A percentile compares a stretch with the other conserved stretches of the same genome.
These are phyloP conservation scores for Bradypodion pumilum DNA, from an alignment of 2,797 vertebrate species.

Conservation along the genomic window DNA sequence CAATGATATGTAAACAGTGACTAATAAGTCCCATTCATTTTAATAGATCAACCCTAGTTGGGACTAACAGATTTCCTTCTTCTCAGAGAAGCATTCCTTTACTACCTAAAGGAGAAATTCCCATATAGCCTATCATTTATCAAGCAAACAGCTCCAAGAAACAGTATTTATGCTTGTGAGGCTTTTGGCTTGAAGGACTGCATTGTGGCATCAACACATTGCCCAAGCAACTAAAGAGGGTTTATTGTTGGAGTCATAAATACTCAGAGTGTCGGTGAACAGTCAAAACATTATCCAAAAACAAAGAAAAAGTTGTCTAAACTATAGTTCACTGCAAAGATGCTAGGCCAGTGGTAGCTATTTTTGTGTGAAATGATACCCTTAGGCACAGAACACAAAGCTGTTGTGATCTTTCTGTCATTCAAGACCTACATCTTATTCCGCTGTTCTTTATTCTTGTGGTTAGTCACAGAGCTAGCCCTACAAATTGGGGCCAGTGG, in stretches of 20 bases:
- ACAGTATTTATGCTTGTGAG: neutral
- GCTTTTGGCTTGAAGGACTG: neutral
- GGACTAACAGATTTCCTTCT: neutral
- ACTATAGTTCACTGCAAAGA: neutral
- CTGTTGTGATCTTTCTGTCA: neutral
- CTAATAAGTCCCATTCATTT: too few species aligned
- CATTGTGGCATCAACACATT: neutral
- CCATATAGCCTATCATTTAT: neutral
- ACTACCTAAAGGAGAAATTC: constrained; percentile 6
- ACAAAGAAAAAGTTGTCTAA: fast-evolving
- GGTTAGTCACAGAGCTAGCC: neutral
- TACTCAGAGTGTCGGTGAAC: neutral
- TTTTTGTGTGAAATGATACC: neutral
- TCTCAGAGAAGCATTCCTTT: neutral
- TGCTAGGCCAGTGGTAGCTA: neutral
- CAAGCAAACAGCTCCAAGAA: neutral
- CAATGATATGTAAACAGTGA: too few species aligned
- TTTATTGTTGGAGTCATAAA: neutral
- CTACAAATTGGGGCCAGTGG: neutral
- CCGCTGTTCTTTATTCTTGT: neutral
- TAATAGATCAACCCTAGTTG: too few species aligned
- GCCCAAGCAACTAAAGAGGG: neutral
- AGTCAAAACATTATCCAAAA: too few species aligned
- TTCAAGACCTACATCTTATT: neutral
- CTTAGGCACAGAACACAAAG: neutral